Evolutionary conservation across 2,797 vertebrate genomes (phyloP).

Genomic region (Typhlichthys eigenmanni): DNA sequence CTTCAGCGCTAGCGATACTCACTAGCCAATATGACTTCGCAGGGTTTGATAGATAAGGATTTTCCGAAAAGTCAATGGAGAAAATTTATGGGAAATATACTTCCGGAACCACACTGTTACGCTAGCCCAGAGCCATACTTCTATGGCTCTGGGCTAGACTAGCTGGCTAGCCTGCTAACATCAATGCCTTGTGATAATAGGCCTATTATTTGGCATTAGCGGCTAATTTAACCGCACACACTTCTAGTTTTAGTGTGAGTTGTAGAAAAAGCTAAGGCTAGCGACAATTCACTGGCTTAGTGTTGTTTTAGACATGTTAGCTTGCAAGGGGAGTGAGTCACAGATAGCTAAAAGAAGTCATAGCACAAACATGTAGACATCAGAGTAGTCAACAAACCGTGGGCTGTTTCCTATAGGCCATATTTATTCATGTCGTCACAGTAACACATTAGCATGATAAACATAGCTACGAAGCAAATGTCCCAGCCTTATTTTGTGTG

Average conservation of each 20-base stretch:
- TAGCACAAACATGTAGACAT: slow-evolving; percentile 62
- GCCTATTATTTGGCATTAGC: slow-evolving; percentile 34
- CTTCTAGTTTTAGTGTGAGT: slow-evolving; percentile 13
- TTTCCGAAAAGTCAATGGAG: too few relatives aligned
- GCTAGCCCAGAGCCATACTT: too few relatives aligned
- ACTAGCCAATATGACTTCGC: too few relatives aligned
- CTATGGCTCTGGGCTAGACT: neutral
- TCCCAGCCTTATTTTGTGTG: too few relatives aligned
- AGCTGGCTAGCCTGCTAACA: slow-evolving; percentile 41
- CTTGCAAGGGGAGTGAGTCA: slow-evolving; percentile 63
- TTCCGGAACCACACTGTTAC: too few relatives aligned
- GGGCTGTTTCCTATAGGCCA: slow-evolving; percentile 40
- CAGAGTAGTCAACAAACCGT: slow-evolving; percentile 65
- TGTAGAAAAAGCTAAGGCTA: slow-evolving; percentile 36
- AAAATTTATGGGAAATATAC: too few relatives aligned
- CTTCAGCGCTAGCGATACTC: too few relatives aligned
- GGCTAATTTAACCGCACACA: neutral
- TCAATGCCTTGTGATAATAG: slow-evolving; percentile 41
- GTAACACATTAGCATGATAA: neutral
- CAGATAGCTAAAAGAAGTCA: slow-evolving; percentile 39
- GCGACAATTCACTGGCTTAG: slow-evolving; percentile 31
- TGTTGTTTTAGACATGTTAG: slow-evolving; percentile 59
- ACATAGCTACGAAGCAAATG: too few relatives aligned
- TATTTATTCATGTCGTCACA: neutral
- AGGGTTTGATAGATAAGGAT: too few relatives aligned